These are phyloP conservation scores for Caenorhabditis macrosperma DNA, from an alignment of 2,888 invertebrate species.

Conservation along the genomic window DNA sequence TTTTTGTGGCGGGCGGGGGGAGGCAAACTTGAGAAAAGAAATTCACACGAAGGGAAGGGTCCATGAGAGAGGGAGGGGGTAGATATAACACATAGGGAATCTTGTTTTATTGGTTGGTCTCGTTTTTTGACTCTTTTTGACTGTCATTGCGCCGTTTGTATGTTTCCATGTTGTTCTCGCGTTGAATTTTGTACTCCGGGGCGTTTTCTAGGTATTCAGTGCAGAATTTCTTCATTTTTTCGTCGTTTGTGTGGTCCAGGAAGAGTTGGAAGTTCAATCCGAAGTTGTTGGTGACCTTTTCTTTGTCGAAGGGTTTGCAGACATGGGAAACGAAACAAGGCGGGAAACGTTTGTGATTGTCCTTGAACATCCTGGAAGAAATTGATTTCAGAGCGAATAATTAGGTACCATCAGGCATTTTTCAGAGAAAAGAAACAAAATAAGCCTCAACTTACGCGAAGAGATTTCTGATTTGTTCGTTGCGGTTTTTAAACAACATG, in stretches of 20 bases:
- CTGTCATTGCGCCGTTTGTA: too few species aligned
- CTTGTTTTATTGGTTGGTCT: too few species aligned
- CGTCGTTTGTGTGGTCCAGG: not conserved
- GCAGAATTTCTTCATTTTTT: not conserved
- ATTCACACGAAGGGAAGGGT: too few species aligned
- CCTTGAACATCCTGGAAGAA: not conserved
- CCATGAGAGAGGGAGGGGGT: too few species aligned
- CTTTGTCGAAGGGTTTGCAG: not conserved
- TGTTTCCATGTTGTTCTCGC: too few species aligned
- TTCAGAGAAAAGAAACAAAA: too few species aligned
- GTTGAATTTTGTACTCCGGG: not conserved
- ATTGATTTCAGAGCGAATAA: too few species aligned
- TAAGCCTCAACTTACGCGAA: slow-evolving; percentile 27
- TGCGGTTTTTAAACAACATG: not conserved
- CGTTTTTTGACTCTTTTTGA: too few species aligned
- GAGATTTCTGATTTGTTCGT: not conserved
- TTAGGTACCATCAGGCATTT: too few species aligned
- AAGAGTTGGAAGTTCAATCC: not conserved
- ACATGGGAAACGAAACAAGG: not conserved
- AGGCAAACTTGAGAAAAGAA: too few species aligned
- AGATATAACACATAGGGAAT: too few species aligned
- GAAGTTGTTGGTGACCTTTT: not conserved
- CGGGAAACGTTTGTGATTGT: not conserved
- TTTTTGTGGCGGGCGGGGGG: too few species aligned
- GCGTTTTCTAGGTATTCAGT: not conserved